A percentile compares a stretch with the other conserved stretches of the same genome.
phyloP scores from a whole-genome alignment of 2,888 invertebrate genomes.

The Notodonta ziczac region DNA sequence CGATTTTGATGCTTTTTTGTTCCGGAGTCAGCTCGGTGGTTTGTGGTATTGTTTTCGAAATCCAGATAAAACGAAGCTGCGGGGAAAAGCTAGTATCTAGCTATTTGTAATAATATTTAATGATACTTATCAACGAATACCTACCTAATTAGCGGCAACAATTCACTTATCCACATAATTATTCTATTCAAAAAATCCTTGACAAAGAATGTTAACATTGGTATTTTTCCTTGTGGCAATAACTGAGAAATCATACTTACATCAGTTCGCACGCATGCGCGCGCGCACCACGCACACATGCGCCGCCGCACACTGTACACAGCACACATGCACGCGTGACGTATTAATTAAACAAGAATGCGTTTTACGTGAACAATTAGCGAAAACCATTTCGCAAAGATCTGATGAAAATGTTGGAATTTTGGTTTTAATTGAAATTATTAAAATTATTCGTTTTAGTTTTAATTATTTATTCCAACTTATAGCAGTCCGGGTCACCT shows the following conservation, averaged over 20 bases:
- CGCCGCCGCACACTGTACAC: slow-evolving; percentile 7
- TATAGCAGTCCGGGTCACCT: no score
- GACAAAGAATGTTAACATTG: slow-evolving; percentile 30
- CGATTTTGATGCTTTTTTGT: no score
- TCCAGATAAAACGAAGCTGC: no score
- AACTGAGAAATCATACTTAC: slow-evolving; percentile 40
- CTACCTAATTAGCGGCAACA: background rate
- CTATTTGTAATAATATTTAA: no score
- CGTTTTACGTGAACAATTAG: slow-evolving; percentile 39
- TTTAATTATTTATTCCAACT: no score
- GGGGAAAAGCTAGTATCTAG: no score
- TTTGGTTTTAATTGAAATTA: slow-evolving; percentile 7
- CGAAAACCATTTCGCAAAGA: slow-evolving; percentile 36
- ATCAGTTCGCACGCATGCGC: slow-evolving; percentile 33
- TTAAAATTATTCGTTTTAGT: background rate
- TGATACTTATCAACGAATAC: no score
- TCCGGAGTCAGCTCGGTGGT: no score
- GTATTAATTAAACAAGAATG: slow-evolving; percentile 50
- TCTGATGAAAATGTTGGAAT: slow-evolving; percentile 15
- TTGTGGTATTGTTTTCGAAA: no score
- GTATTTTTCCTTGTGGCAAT: slow-evolving; percentile 38
- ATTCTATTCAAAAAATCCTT: slow-evolving; percentile 31
- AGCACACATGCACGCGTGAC: slow-evolving; percentile 20
- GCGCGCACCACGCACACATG: slow-evolving; percentile 15
- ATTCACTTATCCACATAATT: background rate